These are phyloP conservation scores for Stictocephala bisonia DNA, from an alignment of 2,888 invertebrate genomes.

Conservation along the genomic window DNA sequence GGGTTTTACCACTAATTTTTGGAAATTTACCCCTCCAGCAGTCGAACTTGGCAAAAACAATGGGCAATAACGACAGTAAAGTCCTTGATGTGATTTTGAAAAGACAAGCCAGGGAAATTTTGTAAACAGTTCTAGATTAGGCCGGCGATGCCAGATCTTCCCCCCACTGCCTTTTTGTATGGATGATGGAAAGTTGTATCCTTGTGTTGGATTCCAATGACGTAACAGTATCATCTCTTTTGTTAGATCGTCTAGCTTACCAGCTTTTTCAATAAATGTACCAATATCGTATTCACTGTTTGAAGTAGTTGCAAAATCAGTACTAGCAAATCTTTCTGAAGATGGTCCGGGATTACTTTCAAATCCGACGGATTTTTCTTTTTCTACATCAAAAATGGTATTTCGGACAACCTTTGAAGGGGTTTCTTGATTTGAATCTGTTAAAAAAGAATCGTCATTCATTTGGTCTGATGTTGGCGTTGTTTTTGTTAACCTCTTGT, in stretches of 20 bases:
- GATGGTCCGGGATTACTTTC: not conserved
- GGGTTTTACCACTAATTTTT: not conserved
- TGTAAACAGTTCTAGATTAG: no score
- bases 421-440: not conserved
- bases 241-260: not conserved
- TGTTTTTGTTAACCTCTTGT: not conserved
- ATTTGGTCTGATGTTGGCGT: not conserved
- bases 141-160: not conserved
- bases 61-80: not conserved
- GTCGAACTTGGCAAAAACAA: not conserved
- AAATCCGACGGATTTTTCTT: slow-evolving; percentile 2
- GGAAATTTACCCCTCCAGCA: not conserved
- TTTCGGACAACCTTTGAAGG: not conserved
- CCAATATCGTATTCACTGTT: not conserved
- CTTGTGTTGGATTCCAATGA: not conserved
- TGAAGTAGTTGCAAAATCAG: not conserved
- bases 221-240: not conserved
- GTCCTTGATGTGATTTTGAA: not conserved
- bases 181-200: not conserved
- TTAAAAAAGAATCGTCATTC: not conserved
- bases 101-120: not conserved
- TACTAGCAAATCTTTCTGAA: not conserved
- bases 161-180: not conserved
- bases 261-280: not conserved
- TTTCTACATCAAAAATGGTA: not conserved